Base-by-base conservation (phyloP, 2,113 vertebrate genomes). In the Alligator mississippiensis region DNA sequence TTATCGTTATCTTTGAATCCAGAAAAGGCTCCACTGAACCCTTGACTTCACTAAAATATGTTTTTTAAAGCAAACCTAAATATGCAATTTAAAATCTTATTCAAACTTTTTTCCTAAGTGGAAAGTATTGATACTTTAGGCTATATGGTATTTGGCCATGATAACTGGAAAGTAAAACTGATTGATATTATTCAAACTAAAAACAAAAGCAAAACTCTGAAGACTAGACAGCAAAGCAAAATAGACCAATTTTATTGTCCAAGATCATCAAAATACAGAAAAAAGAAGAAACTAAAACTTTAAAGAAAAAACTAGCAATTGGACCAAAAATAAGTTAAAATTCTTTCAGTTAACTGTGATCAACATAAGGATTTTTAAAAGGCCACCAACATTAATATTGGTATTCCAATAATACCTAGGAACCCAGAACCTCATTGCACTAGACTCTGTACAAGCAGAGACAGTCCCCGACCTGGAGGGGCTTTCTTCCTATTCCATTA, bases 401-500 rank as follows among this genome's bases (percentile, higher is more conserved):
- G 28, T 3, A 0, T 3, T 21, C 2, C 9, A 2, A 82, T 72
- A 28, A 27, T 1, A 5, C 27, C 7, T 1, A 4, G 21, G 12
- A 57, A 60, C 55, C 47, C 16, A 2, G 15, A 61, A 88, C 21
- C 30, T 13, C 25, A 14, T 14, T 13, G 57, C 25, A n/a, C 38
- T 1, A 27, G 9, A 27, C 30, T 28, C 19, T 7, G 24, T n/a
- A 34, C 34, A 12, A 18, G 47, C 47, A 10, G 14, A 55, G 30
- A 22, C 59, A 90, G 75, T 77, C 66, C 57, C 4, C 61, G 38
- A 34, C 77, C 30, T 59, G 18, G 47, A 89, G 70, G n/a, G n/a
- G 19, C 66, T 89, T 38, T 70, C 25, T 38, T 3, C 72, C 25
- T 6, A 7, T 21, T 34, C 9, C 16, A 79, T 24, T 62, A 22